Percentiles rank a stretch among this genome's conserved stretches.
phyloP scores from a whole-genome alignment of 2,888 invertebrate species.

The Microchrysa polita region DNA sequence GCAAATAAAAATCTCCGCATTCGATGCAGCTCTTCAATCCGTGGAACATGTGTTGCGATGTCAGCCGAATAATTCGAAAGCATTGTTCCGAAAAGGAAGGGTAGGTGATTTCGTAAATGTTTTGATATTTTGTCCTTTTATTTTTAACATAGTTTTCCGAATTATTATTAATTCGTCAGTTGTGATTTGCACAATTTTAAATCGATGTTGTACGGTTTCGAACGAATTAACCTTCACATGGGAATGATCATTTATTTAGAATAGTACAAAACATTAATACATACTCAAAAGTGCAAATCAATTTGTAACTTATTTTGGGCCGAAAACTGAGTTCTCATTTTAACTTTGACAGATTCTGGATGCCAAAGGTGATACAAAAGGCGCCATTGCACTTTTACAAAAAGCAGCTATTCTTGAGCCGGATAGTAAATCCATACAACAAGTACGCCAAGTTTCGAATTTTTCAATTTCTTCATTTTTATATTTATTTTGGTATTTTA shows the following conservation, averaged over 20 bases:
- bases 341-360: constrained; percentile 68
- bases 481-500: constrained; percentile 19
- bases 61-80: constrained; percentile 90
- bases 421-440: constrained; percentile 69
- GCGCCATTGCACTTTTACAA: constrained; percentile 74
- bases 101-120: constrained; percentile 57
- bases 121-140: not conserved
- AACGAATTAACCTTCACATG: too few species aligned
- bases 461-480: not conserved
- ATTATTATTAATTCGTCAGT: too few species aligned
- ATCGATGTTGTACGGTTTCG: too few species aligned
- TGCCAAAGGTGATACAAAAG: constrained; percentile 74
- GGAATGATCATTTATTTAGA: too few species aligned
- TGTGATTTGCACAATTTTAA: too few species aligned
- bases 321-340: too few species aligned
- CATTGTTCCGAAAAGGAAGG: constrained; percentile 86
- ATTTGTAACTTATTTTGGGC: too few species aligned
- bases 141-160: too few species aligned
- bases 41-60: constrained; percentile 84
- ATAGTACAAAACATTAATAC: too few species aligned
- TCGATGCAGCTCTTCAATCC: constrained; percentile 84
- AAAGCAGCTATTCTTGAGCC: constrained; percentile 74
- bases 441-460: constrained; percentile 53
- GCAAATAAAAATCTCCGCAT: constrained; percentile 87
- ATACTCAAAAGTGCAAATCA: too few species aligned